phyloP scores from a whole-genome alignment of 2,888 invertebrate genomes.

The Diadegma fenestrale region DNA sequence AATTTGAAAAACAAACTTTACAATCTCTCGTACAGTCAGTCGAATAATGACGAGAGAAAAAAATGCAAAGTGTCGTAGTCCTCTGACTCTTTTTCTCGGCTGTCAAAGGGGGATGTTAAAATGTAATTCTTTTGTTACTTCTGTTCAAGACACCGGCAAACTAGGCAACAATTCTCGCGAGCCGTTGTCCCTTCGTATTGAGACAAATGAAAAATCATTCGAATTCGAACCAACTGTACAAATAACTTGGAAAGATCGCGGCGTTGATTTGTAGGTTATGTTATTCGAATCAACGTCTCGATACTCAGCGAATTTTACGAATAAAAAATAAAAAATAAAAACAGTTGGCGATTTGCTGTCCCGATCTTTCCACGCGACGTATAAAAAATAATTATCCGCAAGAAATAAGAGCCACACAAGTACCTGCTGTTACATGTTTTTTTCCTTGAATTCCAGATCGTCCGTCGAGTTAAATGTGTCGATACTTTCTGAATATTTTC shows the following conservation, averaged over 20 bases:
- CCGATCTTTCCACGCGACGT: background rate
- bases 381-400: background rate
- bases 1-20: background rate
- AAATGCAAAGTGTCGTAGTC: background rate
- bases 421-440: background rate
- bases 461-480: background rate
- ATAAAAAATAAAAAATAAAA: background rate
- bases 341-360: background rate
- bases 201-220: background rate
- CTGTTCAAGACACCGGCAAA: background rate
- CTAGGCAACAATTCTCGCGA: background rate
- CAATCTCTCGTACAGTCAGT: background rate
- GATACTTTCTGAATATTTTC: background rate
- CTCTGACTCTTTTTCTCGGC: background rate
- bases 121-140: background rate
- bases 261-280: background rate
- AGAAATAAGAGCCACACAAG: background rate
- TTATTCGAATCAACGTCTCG: background rate
- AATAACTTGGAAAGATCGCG: background rate
- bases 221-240: background rate
- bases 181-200: background rate
- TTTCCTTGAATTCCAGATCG: background rate
- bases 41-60: background rate
- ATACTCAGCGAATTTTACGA: background rate
- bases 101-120: background rate